These are phyloP conservation scores for Drosophila watanabei DNA, from an alignment of 1,140 invertebrate genomes.

Conservation along the genomic window DNA sequence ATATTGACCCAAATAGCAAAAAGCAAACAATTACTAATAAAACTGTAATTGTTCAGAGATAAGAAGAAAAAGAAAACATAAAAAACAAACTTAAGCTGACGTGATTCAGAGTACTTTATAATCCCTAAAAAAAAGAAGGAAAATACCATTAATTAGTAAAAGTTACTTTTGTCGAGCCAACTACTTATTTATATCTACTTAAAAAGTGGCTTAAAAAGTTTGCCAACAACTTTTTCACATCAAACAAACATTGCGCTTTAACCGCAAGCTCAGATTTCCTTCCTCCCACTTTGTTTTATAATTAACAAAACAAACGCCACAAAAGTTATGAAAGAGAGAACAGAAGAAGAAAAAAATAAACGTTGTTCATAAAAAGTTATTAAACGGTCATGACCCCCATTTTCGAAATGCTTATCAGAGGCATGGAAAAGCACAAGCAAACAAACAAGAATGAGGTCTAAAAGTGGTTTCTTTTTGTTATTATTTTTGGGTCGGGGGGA, in stretches of 20 bases:
- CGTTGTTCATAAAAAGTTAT: slow-evolving; percentile 77
- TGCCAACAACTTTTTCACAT: slow-evolving; percentile 11
- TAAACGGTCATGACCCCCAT: slow-evolving; percentile 85
- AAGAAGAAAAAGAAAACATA: slow-evolving; percentile 1
- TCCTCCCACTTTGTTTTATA: slow-evolving; percentile 42
- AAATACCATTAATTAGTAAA: slow-evolving; percentile 40
- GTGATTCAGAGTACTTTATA: slow-evolving; percentile 24
- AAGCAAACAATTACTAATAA: slow-evolving; percentile 46
- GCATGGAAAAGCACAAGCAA: slow-evolving; percentile 49
- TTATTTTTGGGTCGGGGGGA: not conserved
- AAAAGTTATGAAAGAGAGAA: slow-evolving; percentile 57
- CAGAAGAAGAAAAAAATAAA: slow-evolving; percentile 47
- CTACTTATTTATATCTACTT: slow-evolving; percentile 35
- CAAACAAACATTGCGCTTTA: slow-evolving; percentile 16
- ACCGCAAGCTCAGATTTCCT: slow-evolving; percentile 24
- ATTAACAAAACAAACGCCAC: slow-evolving; percentile 63
- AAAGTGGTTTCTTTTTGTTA: slow-evolving; percentile 15
- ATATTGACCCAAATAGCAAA: slow-evolving; percentile 62
- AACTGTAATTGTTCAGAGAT: slow-evolving; percentile 23
- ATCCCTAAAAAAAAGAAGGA: slow-evolving; percentile 7
- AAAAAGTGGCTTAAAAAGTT: slow-evolving; percentile 37
- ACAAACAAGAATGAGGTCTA: slow-evolving; percentile 29
- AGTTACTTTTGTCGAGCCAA: slow-evolving; percentile 8
- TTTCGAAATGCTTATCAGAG: slow-evolving; percentile 81
- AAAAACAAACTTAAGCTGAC: slow-evolving; percentile 16